Percentiles rank a stretch among this genome's conserved stretches.
Evolutionary conservation across 23 tunicate genomes (phyloP).

Genomic region (Ascidia mentula): DNA sequence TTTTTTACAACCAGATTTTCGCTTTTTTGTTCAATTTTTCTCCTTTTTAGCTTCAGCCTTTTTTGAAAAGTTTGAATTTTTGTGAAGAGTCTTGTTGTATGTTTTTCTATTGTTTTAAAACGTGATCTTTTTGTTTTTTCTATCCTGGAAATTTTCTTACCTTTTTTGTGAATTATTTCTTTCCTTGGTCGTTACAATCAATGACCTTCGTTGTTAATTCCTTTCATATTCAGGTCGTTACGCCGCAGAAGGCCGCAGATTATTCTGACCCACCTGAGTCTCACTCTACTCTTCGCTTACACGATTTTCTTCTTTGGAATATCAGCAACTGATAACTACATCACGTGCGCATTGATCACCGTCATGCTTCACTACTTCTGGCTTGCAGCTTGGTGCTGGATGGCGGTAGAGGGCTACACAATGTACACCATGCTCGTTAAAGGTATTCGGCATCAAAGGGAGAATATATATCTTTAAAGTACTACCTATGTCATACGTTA

Average conservation of each 20-base stretch:
- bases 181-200: not conserved
- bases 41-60: too few species aligned
- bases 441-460: too few species aligned
- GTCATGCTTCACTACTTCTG: constrained; percentile 36
- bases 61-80: too few species aligned
- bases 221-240: too few species aligned
- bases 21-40: too few species aligned
- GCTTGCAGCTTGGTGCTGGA: constrained; percentile 49
- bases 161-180: not conserved
- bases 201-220: not conserved
- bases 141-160: too few species aligned
- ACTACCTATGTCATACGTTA: not conserved
- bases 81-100: not conserved
- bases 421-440: constrained; percentile 29
- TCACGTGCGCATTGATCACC: constrained; percentile 7
- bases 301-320: constrained; percentile 18
- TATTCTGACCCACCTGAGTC: constrained; percentile 15
- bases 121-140: not conserved
- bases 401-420: constrained; percentile 50
- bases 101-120: too few species aligned
- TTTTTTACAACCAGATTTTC: too few species aligned
- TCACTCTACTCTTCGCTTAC: constrained; percentile 20
- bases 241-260: constrained; percentile 8
- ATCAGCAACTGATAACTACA: constrained; percentile 8
- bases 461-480: too few species aligned